Percentiles rank a stretch among this genome's conserved stretches.
Conservation (phyloP, 2,888 invertebrate species). For the Mylabris sibirica region DNA sequence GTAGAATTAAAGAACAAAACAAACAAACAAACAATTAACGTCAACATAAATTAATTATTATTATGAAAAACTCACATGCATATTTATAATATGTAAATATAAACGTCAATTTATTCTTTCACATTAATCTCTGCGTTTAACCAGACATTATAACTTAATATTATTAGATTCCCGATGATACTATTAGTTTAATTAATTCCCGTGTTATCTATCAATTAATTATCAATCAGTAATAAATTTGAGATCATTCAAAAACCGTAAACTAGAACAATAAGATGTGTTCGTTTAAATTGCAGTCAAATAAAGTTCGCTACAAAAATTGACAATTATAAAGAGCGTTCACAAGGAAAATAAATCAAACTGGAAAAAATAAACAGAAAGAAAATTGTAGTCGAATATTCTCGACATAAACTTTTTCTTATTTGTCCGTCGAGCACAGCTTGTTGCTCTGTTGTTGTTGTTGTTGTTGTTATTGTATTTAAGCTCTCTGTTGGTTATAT, state of each 20-base stretch:
- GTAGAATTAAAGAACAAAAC: not conserved
- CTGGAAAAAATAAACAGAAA: not conserved
- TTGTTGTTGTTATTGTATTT: not conserved
- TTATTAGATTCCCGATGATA: constrained; percentile 17
- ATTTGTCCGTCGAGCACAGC: constrained; percentile 12
- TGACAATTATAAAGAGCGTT: not conserved
- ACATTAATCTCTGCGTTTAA: not conserved
- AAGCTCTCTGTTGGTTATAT: constrained; percentile 7
- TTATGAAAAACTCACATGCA: constrained; percentile 24
- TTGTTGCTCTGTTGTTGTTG: constrained; percentile 16
- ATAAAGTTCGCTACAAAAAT: not conserved
- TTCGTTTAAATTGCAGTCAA: not conserved
- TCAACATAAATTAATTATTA: constrained; percentile 29
- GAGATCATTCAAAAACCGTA: too few species aligned
- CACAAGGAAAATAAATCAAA: not conserved
- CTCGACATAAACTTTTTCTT: not conserved
- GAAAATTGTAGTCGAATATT: not conserved
- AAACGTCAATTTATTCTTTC: constrained; percentile 23
- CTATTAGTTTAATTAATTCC: constrained; percentile 24
- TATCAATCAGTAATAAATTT: not conserved
- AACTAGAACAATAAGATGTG: too few species aligned
- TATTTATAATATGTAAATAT: constrained; percentile 33
- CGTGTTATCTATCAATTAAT: not conserved
- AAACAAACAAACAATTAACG: constrained; percentile 32
- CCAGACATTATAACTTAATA: constrained; percentile 19